Percentiles rank a stretch among this genome's conserved stretches.
phyloP scores from a whole-genome alignment of 2,797 vertebrate species.

The Denticeps clupeoides region DNA sequence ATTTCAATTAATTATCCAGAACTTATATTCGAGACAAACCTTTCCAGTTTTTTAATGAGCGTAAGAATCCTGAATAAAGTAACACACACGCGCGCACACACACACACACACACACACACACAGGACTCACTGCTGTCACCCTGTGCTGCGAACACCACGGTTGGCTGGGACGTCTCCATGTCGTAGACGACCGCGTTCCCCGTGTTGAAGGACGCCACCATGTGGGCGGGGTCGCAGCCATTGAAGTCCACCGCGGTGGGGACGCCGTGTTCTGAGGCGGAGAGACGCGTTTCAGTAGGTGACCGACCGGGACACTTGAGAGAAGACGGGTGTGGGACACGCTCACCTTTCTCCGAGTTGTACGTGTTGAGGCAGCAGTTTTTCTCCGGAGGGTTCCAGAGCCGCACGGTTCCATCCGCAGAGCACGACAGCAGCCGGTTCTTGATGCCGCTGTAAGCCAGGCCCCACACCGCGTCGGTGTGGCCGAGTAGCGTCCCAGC shows the following conservation, averaged over 20 bases:
- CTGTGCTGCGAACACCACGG: constrained; percentile 79
- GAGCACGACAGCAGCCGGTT: constrained; percentile 93
- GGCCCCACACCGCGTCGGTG: constrained; percentile 88
- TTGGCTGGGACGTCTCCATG: constrained; percentile 85
- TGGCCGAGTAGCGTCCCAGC: constrained; percentile 84
- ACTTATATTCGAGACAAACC: too few relatives aligned
- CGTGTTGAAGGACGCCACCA: constrained; percentile 82
- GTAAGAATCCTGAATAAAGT: too few relatives aligned
- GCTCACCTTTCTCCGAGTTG: constrained; percentile 71
- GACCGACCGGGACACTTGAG: too few relatives aligned
- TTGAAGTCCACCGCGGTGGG: constrained; percentile 93
- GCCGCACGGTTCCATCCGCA: constrained; percentile 88
- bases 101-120: too few relatives aligned
- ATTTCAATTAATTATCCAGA: too few relatives aligned
- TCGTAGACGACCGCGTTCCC: constrained; percentile 86
- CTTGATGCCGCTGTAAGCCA: constrained; percentile 90
- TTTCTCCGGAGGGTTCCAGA: constrained; percentile 90
- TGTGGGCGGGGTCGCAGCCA: constrained; percentile 90
- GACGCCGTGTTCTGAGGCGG: constrained; percentile 85
- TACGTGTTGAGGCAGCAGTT: constrained; percentile 87
- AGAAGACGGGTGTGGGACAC: constrained; percentile 58
- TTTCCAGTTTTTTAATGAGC: too few relatives aligned
- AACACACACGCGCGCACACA: too few relatives aligned
- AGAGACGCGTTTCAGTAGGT: too few relatives aligned
- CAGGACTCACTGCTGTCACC: constrained; percentile 71